Evolutionary conservation across 1,140 invertebrate species (phyloP).

Genomic region (Bombus huntii): DNA sequence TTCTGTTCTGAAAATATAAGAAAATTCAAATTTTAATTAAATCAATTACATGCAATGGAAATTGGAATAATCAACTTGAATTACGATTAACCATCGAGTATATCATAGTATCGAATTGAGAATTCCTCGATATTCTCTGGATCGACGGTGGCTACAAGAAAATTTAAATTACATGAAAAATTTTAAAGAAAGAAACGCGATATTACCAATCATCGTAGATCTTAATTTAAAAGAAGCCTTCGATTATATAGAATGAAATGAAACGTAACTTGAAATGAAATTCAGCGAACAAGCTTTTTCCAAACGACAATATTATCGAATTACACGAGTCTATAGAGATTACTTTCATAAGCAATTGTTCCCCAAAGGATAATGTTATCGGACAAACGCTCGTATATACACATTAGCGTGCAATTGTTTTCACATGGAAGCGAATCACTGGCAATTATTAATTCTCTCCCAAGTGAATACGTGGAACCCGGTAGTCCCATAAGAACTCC

Average conservation of each 20-base stretch:
- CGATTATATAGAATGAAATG: no score
- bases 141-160: no score
- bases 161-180: not conserved
- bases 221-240: no score
- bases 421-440: slow-evolving; percentile 13
- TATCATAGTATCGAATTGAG: not conserved
- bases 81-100: not conserved
- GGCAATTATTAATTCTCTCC: slow-evolving; percentile 35
- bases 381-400: not conserved
- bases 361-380: slow-evolving; percentile 15
- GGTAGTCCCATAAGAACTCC: not conserved
- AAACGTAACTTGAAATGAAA: not conserved
- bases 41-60: not conserved
- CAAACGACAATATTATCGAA: not conserved
- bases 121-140: no score
- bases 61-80: not conserved
- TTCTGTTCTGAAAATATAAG: not conserved
- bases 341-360: not conserved
- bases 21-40: not conserved
- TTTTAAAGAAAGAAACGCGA: no score
- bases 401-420: slow-evolving; percentile 36
- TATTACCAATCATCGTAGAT: no score
- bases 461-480: not conserved
- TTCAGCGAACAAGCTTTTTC: not conserved
- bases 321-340: not conserved